These are phyloP conservation scores for Picathartes gymnocephalus DNA, from an alignment of 2,113 vertebrate genomes.

Conservation along the genomic window DNA sequence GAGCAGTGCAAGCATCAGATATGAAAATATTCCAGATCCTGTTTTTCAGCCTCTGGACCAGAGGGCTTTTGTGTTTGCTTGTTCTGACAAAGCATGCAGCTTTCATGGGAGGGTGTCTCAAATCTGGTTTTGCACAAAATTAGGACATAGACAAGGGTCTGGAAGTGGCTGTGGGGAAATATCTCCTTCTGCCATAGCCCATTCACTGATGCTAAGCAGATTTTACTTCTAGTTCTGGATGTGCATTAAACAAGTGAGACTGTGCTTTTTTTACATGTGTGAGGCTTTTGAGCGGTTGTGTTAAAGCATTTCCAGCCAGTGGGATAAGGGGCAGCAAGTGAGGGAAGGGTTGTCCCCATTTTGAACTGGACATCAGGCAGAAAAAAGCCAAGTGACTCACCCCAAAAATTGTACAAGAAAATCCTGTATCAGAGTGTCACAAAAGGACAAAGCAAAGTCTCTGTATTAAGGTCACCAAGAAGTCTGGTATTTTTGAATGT, in stretches of 20 bases:
- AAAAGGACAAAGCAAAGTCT: not conserved
- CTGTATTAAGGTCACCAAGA: not conserved
- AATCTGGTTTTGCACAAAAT: not conserved
- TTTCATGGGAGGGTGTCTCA: not conserved
- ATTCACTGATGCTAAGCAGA: not conserved
- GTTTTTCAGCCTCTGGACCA: not conserved
- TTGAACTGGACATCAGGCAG: not conserved
- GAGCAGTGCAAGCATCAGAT: not conserved
- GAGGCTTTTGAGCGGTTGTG: fast-evolving
- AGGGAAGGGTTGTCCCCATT: not conserved
- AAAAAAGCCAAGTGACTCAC: not conserved
- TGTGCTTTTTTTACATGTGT: not conserved
- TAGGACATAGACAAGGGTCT: not conserved
- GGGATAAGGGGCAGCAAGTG: not conserved
- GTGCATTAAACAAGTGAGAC: not conserved
- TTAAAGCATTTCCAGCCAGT: not conserved
- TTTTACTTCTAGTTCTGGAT: not conserved
- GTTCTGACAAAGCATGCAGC: not conserved
- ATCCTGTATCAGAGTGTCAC: fast-evolving
- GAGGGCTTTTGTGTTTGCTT: not conserved
- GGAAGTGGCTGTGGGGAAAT: not conserved
- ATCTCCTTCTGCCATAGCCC: not conserved
- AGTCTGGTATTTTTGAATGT: not conserved
- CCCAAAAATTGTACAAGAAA: not conserved
- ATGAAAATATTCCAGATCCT: not conserved